These are phyloP conservation scores for Gallinago stenura DNA, from an alignment of 2,797 vertebrate genomes.

Conservation along the genomic window DNA sequence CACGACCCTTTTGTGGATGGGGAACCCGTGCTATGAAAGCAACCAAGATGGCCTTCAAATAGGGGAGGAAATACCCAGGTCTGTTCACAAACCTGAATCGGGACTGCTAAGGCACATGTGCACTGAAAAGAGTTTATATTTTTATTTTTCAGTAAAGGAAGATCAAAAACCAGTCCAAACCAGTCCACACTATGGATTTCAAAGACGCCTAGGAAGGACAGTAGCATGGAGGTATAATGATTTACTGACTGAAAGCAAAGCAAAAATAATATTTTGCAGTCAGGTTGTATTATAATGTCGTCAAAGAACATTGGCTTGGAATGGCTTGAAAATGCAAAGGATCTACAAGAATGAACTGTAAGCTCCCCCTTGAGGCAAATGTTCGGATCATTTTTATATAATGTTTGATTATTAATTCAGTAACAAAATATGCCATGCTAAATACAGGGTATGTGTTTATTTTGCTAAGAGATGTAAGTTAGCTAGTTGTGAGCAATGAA, in stretches of 20 bases:
- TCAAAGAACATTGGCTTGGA: slow-evolving; percentile 82
- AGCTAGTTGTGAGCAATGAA: slow-evolving; percentile 64
- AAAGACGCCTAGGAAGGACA: slow-evolving; percentile 85
- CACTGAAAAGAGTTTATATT: slow-evolving; percentile 53
- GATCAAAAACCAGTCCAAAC: slow-evolving; percentile 87
- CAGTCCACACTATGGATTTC: slow-evolving; percentile 95
- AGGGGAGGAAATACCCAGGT: background rate
- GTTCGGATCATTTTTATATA: slow-evolving; percentile 80
- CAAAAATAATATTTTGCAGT: slow-evolving; percentile 70
- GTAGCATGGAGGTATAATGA: slow-evolving; percentile 89
- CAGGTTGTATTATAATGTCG: slow-evolving; percentile 72
- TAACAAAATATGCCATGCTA: slow-evolving; percentile 77
- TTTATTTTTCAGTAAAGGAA: slow-evolving; percentile 84
- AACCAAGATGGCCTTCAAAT: background rate
- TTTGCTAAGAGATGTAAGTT: slow-evolving; percentile 75
- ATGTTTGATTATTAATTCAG: slow-evolving; percentile 76
- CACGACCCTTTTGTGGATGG: background rate
- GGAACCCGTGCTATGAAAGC: background rate
- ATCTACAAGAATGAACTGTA: slow-evolving; percentile 81
- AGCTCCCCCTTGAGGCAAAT: slow-evolving; percentile 84
- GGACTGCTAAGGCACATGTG: background rate
- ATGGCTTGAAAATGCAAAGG: slow-evolving; percentile 83
- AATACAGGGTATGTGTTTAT: slow-evolving; percentile 78
- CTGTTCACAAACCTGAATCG: background rate
- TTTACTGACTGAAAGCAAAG: slow-evolving; percentile 58